A percentile compares a stretch with the other conserved stretches of the same genome.
phyloP scores from a whole-genome alignment of 2,113 vertebrate genomes.

The Lutjanus erythropterus region DNA sequence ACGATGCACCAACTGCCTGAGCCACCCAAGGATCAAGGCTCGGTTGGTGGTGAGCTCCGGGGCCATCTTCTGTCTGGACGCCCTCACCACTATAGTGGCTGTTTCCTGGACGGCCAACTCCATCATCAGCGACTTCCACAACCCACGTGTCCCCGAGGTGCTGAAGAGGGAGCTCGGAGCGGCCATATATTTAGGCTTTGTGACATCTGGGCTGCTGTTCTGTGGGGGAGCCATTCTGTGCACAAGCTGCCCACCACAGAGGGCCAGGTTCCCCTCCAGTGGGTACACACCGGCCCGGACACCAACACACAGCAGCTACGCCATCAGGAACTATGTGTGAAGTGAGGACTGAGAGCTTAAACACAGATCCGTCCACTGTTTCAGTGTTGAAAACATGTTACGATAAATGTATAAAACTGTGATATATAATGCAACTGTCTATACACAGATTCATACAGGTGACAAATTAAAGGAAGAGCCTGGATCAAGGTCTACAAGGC shows the following conservation, averaged over 20 bases:
- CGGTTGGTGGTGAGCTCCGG: slow-evolving; percentile 83
- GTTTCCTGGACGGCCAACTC: slow-evolving; percentile 92
- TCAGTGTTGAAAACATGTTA: background rate
- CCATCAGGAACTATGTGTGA: slow-evolving; percentile 91
- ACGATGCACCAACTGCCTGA: slow-evolving; percentile 87
- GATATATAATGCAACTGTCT: background rate
- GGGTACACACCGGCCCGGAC: slow-evolving; percentile 79
- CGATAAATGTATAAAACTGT: background rate
- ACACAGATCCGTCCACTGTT: background rate
- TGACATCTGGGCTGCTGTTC: slow-evolving; percentile 87
- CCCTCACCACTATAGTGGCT: slow-evolving; percentile 84
- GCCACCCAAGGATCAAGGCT: slow-evolving; percentile 78
- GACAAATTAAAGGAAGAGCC: too few species aligned
- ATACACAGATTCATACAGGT: background rate
- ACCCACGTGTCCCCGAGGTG: slow-evolving; percentile 90
- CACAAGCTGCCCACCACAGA: slow-evolving; percentile 80
- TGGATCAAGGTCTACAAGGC: too few species aligned
- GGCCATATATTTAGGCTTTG: slow-evolving; percentile 92
- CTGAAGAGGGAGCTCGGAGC: slow-evolving; percentile 93
- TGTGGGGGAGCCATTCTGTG: slow-evolving; percentile 89
- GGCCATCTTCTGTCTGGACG: slow-evolving; percentile 82
- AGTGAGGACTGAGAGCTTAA: background rate
- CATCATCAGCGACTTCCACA: slow-evolving; percentile 93
- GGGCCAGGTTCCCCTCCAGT: slow-evolving; percentile 61
- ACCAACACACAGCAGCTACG: slow-evolving; percentile 76